These are phyloP conservation scores for Aphelenchoides besseyi DNA, from an alignment of 1,140 invertebrate species.

Conservation along the genomic window DNA sequence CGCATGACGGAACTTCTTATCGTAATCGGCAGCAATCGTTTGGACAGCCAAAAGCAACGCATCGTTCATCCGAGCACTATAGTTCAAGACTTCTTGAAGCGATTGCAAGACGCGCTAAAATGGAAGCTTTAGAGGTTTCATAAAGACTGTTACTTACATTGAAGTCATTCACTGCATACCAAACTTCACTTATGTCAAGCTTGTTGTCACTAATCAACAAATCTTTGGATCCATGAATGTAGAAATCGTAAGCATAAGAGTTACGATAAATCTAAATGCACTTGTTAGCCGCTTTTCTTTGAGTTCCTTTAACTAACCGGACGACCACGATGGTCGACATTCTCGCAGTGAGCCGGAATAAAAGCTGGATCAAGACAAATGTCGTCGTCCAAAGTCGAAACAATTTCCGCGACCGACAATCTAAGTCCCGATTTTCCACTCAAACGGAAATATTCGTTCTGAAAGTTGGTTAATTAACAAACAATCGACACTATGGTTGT, in stretches of 20 bases:
- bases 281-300: no score
- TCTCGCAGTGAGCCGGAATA: conserved; percentile 39
- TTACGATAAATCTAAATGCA: conserved; percentile 49
- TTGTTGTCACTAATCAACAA: conserved; percentile 38
- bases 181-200: conserved; percentile 47
- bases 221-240: conserved; percentile 46
- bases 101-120: conserved; percentile 38
- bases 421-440: conserved; percentile 22
- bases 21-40: conserved; percentile 33
- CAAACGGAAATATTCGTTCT: conserved; percentile 45
- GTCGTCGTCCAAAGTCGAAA: conserved; percentile 48
- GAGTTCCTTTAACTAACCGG: conserved; percentile 8
- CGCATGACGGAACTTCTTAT: conserved; percentile 35
- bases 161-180: conserved; percentile 58
- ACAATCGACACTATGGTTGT: neutral
- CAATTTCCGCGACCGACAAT: conserved; percentile 41
- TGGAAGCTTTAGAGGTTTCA: neutral
- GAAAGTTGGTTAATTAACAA: conserved; percentile 23
- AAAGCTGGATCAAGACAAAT: conserved; percentile 50
- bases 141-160: conserved; percentile 39
- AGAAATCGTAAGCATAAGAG: conserved; percentile 59
- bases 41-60: conserved; percentile 21
- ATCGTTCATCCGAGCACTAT: conserved; percentile 26
- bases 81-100: conserved; percentile 26
- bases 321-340: conserved; percentile 52